Conservation (phyloP, 2,888 invertebrate genomes). For the Brachycybe producta region DNA sequence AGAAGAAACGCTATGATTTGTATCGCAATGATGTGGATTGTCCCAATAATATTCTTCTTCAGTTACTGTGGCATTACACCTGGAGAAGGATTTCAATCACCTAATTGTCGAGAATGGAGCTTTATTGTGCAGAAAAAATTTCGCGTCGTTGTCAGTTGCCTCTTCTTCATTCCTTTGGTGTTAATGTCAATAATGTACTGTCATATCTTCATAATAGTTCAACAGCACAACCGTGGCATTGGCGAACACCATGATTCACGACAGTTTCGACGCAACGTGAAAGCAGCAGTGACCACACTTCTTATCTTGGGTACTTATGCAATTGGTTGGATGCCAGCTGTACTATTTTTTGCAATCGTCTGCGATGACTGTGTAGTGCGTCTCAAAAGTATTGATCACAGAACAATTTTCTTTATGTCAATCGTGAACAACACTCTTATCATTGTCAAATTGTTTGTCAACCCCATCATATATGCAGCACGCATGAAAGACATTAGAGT, state of each 20-base stretch:
- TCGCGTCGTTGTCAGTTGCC: slow-evolving; percentile 39
- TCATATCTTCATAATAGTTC: slow-evolving; percentile 46
- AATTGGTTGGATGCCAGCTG: slow-evolving; percentile 50
- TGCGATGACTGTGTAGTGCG: slow-evolving; percentile 40
- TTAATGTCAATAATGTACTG: slow-evolving; percentile 47
- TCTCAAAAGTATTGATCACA: slow-evolving; percentile 22
- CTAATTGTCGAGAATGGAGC: slow-evolving; percentile 21
- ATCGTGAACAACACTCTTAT: slow-evolving; percentile 42
- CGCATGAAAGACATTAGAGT: slow-evolving; percentile 48
- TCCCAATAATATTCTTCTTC: slow-evolving; percentile 41
- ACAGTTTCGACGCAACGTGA: slow-evolving; percentile 30
- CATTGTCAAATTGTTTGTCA: slow-evolving; percentile 47
- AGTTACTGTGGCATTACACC: slow-evolving; percentile 41
- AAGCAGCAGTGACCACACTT: slow-evolving; percentile 48
- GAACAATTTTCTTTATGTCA: slow-evolving; percentile 13
- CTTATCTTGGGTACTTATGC: slow-evolving; percentile 47
- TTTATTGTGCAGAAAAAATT: slow-evolving; percentile 38
- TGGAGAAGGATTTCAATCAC: slow-evolving; percentile 36
- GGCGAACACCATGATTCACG: no score
- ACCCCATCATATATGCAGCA: slow-evolving; percentile 52
- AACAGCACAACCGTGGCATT: slow-evolving; percentile 36
- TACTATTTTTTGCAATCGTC: slow-evolving; percentile 43
- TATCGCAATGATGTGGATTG: slow-evolving; percentile 43
- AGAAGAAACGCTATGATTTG: slow-evolving; percentile 39
- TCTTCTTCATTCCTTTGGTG: slow-evolving; percentile 45